phyloP scores from a whole-genome alignment of 1,140 invertebrate species.

The Tachypleus tridentatus region DNA sequence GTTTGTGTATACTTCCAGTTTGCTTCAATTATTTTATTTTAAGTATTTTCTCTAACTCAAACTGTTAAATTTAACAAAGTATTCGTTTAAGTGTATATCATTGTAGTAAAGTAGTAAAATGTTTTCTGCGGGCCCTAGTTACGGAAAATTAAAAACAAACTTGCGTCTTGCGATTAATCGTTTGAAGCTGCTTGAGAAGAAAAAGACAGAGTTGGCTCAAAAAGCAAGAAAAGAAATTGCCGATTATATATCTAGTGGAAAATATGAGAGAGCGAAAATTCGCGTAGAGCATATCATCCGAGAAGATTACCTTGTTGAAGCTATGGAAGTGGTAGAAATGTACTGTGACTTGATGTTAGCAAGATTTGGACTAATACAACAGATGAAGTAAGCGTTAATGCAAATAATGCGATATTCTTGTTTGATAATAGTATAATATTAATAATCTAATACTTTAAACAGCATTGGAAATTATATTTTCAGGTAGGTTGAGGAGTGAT shows the following conservation, averaged over 20 bases:
- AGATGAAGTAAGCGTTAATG: slow-evolving; percentile 64
- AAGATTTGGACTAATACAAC: slow-evolving; percentile 90
- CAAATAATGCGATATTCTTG: no score
- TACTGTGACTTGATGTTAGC: slow-evolving; percentile 97
- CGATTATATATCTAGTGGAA: slow-evolving; percentile 80
- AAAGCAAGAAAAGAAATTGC: slow-evolving; percentile 96
- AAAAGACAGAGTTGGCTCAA: slow-evolving; percentile 91
- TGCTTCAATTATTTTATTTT: no score
- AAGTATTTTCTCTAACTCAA: no score
- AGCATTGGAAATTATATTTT: no score
- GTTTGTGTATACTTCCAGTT: no score
- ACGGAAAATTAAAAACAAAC: slow-evolving; percentile 94
- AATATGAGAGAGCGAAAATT: slow-evolving; percentile 85
- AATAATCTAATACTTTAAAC: no score
- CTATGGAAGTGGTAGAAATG: slow-evolving; percentile 98
- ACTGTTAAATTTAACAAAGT: no score
- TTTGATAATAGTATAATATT: no score
- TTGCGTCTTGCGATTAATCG: slow-evolving; percentile 80
- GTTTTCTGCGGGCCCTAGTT: slow-evolving; percentile 79
- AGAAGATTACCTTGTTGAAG: slow-evolving; percentile 98
- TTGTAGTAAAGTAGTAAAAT: slow-evolving; percentile 36
- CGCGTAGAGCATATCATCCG: slow-evolving; percentile 96
- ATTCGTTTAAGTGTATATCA: no score
- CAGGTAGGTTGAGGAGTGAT: no score
- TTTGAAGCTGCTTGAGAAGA: slow-evolving; percentile 91